Conservation (phyloP, 2,888 invertebrate species). For the Troides helena region DNA sequence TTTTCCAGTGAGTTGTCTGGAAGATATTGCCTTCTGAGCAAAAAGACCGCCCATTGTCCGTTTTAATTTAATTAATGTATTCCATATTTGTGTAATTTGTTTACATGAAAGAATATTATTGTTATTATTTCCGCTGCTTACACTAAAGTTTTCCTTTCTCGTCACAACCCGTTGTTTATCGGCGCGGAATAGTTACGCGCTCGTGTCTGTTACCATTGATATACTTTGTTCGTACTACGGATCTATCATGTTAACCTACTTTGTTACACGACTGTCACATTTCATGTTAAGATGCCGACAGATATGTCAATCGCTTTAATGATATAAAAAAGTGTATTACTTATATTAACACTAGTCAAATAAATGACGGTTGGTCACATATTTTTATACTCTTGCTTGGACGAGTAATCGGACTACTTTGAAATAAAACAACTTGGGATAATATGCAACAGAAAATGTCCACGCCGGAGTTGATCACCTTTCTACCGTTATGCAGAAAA, state of each 20-base stretch:
- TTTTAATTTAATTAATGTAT: too few species aligned
- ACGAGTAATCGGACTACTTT: too few species aligned
- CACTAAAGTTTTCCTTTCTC: constrained; percentile 22
- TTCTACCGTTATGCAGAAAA: background rate
- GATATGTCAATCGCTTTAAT: constrained; percentile 23
- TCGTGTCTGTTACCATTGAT: constrained; percentile 29
- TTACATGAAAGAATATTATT: too few species aligned
- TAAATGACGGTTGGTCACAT: background rate
- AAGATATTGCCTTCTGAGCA: too few species aligned
- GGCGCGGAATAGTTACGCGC: constrained; percentile 25
- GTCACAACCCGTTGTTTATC: constrained; percentile 33
- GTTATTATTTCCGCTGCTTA: background rate
- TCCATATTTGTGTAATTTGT: too few species aligned
- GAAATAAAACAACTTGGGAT: background rate
- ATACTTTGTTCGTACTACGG: constrained; percentile 29
- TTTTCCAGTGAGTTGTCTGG: too few species aligned
- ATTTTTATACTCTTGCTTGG: background rate
- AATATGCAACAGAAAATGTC: background rate
- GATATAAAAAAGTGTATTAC: background rate
- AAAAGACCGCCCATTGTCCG: too few species aligned
- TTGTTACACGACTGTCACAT: constrained; percentile 41
- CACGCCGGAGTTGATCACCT: background rate
- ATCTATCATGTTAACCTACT: constrained; percentile 59
- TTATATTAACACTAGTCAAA: background rate
- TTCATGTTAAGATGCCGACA: constrained; percentile 34